Base-by-base conservation (phyloP, 1,140 invertebrate species). In the Macrosteles quadrilineatus region DNA sequence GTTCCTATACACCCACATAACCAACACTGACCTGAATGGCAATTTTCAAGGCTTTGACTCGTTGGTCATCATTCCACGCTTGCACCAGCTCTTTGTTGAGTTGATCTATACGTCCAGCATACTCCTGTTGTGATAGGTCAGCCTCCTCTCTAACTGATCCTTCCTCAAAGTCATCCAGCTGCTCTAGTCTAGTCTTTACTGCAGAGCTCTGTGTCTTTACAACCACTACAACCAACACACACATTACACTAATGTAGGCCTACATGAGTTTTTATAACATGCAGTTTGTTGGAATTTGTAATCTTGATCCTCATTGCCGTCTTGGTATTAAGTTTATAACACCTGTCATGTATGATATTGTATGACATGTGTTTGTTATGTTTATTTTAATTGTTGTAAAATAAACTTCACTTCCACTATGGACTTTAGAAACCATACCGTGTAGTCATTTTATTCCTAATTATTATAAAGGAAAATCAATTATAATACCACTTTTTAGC, bases 41-140 rank as follows among this genome's bases (percentile, higher is more conserved):
- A 79, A 98, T 98, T 86, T 98, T 98, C 2, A 99, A 85, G 6
- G 96, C 91, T 85, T 96, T 97, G 0, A 99, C 97, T 76, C 95
- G 85, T 78, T 97, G 94, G 82, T 98, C 95, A 32, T 89, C 86
- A 75, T 95, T 88, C 97, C 97, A 99, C 0, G 95, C 94, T 79
- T 84, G 79, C 29, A 93, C 88, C 17, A 99, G 83, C 80, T 96
- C 94, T 77, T 91, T 89, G 82, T 96, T 95, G 1, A 98, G 84
- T 80, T 96, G 90, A 75, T 96, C 92, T 69, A 98, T 94, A 74
- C 91, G 86, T 27, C 86, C 86, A 0, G 93, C 88, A 84, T 96
- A 98, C 78, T 98, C 96, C 77, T 96, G 90, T 79, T 98, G 96
- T 3, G 90, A 91, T 36, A 98, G 83, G 76, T 95, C 91, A 80